Percentiles rank a stretch among this genome's conserved stretches.
These are phyloP conservation scores for Junonia oenone DNA, from an alignment of 2,888 invertebrate species.

Conservation along the genomic window DNA sequence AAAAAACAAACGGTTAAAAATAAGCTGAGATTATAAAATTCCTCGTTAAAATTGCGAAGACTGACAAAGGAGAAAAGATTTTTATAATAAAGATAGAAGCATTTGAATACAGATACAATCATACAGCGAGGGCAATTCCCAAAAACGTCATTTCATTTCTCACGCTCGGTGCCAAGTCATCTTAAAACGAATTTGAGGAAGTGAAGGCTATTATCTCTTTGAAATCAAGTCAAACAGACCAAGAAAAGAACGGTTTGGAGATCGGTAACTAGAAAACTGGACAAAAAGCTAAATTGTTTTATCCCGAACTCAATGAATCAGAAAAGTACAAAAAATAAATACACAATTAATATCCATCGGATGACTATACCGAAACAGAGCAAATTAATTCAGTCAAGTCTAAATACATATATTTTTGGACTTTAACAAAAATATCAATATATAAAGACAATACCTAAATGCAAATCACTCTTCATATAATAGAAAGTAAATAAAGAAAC, in stretches of 20 bases:
- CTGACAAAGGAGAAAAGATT: not conserved
- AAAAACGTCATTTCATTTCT: constrained; percentile 61
- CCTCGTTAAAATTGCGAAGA: constrained; percentile 2
- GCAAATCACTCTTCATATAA: no score
- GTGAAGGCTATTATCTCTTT: constrained; percentile 64
- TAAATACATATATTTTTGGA: no score
- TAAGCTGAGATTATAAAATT: constrained; percentile 2
- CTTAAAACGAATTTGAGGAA: constrained; percentile 69
- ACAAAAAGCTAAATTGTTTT: not conserved
- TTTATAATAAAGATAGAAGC: constrained; percentile 1
- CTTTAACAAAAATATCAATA: no score
- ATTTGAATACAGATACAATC: constrained; percentile 26
- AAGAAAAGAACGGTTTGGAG: constrained; percentile 37
- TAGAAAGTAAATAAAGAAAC: not conserved
- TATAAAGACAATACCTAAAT: no score
- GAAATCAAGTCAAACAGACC: constrained; percentile 61
- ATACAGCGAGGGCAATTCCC: constrained; percentile 34
- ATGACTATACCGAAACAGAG: no score
- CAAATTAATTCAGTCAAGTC: no score
- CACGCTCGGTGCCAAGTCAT: constrained; percentile 62
- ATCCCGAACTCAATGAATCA: not conserved
- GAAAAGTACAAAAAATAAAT: not conserved
- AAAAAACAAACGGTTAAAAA: constrained; percentile 27
- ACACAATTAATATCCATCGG: no score
- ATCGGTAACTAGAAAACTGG: constrained; percentile 11